phyloP scores from a whole-genome alignment of 2,888 invertebrate species.

The Ornithoptera alexandrae region DNA sequence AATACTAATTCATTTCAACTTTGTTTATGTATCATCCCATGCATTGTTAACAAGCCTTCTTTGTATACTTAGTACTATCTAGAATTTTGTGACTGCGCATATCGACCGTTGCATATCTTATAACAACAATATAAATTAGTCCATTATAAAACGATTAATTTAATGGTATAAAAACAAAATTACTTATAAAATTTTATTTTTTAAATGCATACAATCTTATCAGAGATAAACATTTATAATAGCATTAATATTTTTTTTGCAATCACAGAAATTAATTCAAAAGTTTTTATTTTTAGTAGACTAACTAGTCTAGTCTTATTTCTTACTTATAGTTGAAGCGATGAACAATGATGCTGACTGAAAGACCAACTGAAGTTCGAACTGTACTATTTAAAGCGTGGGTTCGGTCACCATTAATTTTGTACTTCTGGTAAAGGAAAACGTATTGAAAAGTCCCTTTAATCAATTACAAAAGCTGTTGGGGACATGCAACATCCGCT shows the following conservation, averaged over 20 bases:
- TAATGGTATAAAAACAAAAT: background rate
- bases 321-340: no score
- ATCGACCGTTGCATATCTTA: conserved; percentile 1
- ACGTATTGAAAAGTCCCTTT: no score
- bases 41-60: conserved; percentile 26
- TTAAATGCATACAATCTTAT: background rate
- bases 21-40: conserved; percentile 28
- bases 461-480: no score
- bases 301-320: no score
- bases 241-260: background rate
- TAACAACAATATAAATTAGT: background rate
- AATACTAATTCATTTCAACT: conserved; percentile 28
- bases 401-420: no score
- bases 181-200: background rate
- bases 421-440: no score
- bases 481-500: no score
- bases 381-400: no score
- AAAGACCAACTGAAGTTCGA: no score
- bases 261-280: background rate
- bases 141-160: background rate
- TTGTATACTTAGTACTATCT: conserved; percentile 11
- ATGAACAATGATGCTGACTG: background rate
- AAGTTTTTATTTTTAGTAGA: background rate
- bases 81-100: conserved; percentile 22
- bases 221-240: background rate